Percentiles rank a stretch among this genome's conserved stretches.
Evolutionary conservation across 1,140 invertebrate genomes (phyloP).

Genomic region (Musca domestica): DNA sequence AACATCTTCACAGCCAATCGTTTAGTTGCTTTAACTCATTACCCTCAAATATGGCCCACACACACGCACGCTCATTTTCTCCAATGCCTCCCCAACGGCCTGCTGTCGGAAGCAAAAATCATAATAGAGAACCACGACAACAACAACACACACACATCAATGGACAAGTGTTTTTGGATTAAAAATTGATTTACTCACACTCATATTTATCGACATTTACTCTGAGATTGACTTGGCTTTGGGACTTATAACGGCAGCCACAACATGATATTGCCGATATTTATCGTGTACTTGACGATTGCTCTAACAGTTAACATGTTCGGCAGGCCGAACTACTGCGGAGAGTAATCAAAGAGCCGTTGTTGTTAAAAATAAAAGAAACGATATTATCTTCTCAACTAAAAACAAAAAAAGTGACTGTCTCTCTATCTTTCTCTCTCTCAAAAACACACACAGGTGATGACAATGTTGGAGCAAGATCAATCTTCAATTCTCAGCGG

Average conservation of each 20-base stretch:
- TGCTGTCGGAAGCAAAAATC: neutral
- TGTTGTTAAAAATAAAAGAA: no score
- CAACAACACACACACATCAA: neutral
- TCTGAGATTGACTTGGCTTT: neutral
- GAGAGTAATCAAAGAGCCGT: no score
- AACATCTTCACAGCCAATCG: conserved; percentile 7
- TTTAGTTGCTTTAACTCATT: conserved; percentile 11
- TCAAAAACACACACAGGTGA: no score
- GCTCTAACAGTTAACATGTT: no score
- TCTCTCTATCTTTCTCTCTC: no score
- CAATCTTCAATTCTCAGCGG: no score
- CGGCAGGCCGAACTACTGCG: no score
- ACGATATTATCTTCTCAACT: no score
- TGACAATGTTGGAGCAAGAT: no score
- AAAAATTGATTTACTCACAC: neutral
- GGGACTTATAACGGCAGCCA: neutral
- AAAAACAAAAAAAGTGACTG: no score
- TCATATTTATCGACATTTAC: neutral
- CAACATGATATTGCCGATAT: no score
- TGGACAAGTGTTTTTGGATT: neutral
- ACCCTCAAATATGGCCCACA: neutral
- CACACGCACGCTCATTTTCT: neutral
- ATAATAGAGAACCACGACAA: neutral
- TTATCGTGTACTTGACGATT: no score
- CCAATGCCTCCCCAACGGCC: neutral